Base-by-base conservation (phyloP, 2,797 vertebrate genomes). In the Rhabdomys pumilio region DNA sequence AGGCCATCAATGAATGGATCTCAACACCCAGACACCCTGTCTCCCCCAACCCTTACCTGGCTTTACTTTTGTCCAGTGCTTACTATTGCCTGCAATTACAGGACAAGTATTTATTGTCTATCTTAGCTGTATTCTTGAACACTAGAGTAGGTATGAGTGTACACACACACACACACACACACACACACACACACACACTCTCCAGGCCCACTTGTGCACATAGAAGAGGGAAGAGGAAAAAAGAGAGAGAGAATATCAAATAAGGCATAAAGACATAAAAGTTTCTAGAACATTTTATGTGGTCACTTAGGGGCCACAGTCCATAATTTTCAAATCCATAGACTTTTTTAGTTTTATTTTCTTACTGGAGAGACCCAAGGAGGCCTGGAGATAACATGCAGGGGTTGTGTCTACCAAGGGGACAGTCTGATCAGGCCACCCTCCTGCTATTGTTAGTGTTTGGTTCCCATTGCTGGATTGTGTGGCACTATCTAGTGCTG, bases 391-490 rank as follows among this genome's bases (percentile, higher is more conserved):
- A 93, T 84, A 95, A 72, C 41, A 90, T 73, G 38, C 50, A 1
- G 41, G 59, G 75, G 47, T 86, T 84, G 0, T 95, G 69, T 97
- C 96, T 96, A 93, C 94, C 38, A 10, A 88, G 61, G 65, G 50
- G 38, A 50, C 41, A 50, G 81, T 91, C 72, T 77, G 20, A 11
- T 65, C 72, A 55, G 41, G 63, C 31, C 38, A 63, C 90, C 69
- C 84, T 87, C 76, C 89, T 63, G 65, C 82, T 95, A 41, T 88
- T 94, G 65, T 91, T 90, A 59, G 50, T 3, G 9, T 92, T 96
- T 97, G 89, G 83, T 93, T 95, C 92, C 79, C 72, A 14, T 38
- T 67, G 80, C 73, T 91, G 94, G 92, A 95, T 96, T 97, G 92
- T 86, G 79, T 77, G 77, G 14, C 53, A 20, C 61, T 93, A 1